These are phyloP conservation scores for Phaethon lepturus DNA, from an alignment of 2,113 vertebrate species.

Conservation along the genomic window DNA sequence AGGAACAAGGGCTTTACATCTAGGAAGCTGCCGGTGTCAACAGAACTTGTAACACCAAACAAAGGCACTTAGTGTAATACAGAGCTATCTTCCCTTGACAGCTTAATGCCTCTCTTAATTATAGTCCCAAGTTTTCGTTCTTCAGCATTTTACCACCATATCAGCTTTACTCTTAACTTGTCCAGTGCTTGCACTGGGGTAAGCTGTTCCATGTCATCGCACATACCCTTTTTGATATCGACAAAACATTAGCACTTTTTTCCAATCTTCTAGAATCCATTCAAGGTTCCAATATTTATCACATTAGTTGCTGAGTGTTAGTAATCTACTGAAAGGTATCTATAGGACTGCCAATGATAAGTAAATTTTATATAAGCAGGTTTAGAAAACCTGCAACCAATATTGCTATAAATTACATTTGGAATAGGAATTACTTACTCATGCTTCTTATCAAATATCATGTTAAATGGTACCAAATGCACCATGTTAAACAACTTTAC, in stretches of 20 bases:
- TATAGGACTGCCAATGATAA: neutral
- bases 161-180: neutral
- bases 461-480: neutral
- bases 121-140: neutral
- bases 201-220: neutral
- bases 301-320: neutral
- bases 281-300: neutral
- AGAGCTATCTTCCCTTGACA: neutral
- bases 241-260: neutral
- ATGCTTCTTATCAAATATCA: neutral
- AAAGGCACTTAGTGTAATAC: neutral
- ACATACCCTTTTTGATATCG: neutral
- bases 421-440: neutral
- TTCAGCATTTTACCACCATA: neutral
- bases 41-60: neutral
- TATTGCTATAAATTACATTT: neutral
- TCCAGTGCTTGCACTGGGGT: neutral
- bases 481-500: neutral
- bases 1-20: neutral
- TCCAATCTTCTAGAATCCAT: neutral
- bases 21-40: neutral
- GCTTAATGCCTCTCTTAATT: neutral
- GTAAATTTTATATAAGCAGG: neutral
- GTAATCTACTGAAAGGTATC: neutral
- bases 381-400: neutral